Conservation (phyloP, 2,797 vertebrate genomes). For the Echiichthys vipera region DNA sequence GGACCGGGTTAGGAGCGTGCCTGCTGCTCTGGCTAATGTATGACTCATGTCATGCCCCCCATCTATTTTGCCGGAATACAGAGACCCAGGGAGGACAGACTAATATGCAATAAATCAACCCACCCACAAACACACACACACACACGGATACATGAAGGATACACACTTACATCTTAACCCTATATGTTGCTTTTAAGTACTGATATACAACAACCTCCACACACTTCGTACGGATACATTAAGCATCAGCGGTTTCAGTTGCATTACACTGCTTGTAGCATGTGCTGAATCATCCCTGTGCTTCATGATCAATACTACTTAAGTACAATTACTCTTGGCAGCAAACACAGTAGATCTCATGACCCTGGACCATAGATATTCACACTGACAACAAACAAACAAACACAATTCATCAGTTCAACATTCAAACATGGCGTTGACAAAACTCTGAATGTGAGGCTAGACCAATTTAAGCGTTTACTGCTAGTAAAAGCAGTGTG, state of each 20-base stretch:
- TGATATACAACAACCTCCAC: slow-evolving; percentile 13
- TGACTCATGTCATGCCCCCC: slow-evolving; percentile 62
- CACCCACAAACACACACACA: slow-evolving; percentile 14
- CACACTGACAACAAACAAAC: not conserved
- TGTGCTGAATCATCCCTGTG: slow-evolving; percentile 41
- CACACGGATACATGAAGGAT: not conserved
- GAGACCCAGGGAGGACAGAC: slow-evolving; percentile 42
- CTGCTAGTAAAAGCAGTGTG: not conserved
- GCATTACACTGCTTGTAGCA: slow-evolving; percentile 5
- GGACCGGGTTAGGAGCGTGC: slow-evolving; percentile 40
- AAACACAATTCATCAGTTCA: not conserved
- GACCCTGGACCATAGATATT: slow-evolving; percentile 12
- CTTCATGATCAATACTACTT: slow-evolving; percentile 61
- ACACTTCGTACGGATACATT: slow-evolving; percentile 12
- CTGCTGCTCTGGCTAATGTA: slow-evolving; percentile 62
- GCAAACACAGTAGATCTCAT: slow-evolving; percentile 31
- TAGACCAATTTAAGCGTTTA: not conserved
- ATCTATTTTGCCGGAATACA: slow-evolving; percentile 51
- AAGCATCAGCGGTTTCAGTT: slow-evolving; percentile 20
- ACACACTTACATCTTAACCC: not conserved
- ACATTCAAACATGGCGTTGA: not conserved
- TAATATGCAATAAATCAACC: slow-evolving; percentile 38
- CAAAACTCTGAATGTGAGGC: not conserved
- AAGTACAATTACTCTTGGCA: slow-evolving; percentile 23
- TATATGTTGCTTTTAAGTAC: not conserved